These are phyloP conservation scores for Deroptyus accipitrinus DNA, from an alignment of 2,113 vertebrate genomes.

Conservation along the genomic window DNA sequence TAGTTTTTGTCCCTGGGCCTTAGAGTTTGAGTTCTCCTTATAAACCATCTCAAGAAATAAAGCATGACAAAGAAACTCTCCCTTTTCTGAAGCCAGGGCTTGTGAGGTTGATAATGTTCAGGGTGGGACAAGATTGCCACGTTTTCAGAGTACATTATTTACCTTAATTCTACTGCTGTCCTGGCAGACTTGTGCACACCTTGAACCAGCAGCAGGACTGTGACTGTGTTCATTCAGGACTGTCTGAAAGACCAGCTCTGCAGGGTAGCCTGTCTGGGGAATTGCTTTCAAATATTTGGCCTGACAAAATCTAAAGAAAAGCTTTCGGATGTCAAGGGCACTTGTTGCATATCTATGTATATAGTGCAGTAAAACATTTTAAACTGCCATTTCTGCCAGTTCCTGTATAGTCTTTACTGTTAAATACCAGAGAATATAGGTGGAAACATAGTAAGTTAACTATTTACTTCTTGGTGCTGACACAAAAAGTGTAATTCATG, in stretches of 20 bases:
- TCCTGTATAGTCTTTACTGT: neutral
- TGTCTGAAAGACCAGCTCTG: neutral
- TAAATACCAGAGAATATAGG: neutral
- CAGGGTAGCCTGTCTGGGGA: neutral
- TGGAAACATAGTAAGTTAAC: neutral
- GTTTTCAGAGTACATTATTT: neutral
- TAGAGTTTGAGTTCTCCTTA: neutral
- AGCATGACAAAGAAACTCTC: neutral
- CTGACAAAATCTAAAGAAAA: neutral
- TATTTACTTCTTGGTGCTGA: neutral
- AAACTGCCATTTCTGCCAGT: neutral
- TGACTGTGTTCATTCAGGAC: neutral
- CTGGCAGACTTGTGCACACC: neutral
- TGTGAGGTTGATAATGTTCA: rapidly evolving
- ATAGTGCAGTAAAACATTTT: neutral
- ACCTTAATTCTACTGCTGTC: neutral
- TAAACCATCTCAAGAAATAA: conserved; percentile 8
- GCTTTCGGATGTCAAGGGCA: neutral
- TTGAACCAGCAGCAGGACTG: neutral
- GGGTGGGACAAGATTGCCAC: neutral
- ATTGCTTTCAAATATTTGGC: neutral
- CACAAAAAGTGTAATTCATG: neutral
- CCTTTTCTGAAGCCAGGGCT: neutral
- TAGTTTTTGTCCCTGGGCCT: neutral
- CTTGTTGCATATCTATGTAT: neutral